A percentile compares a stretch with the other conserved stretches of the same genome.
Conservation (phyloP, 2,797 vertebrate species). For the Poeciliopsis infans region DNA sequence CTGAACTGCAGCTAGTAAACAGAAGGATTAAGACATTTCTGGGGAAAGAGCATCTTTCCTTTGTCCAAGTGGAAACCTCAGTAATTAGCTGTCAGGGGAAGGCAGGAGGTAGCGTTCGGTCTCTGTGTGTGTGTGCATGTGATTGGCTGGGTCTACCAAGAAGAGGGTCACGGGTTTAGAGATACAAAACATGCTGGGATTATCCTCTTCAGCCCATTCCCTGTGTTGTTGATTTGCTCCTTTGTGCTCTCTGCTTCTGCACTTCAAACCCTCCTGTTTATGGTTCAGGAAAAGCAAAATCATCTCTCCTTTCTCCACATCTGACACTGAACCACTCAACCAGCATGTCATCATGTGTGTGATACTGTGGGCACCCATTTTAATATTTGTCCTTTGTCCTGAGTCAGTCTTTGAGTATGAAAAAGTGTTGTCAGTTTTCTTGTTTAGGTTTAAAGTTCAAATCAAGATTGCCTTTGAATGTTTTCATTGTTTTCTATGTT, state of each 20-base stretch:
- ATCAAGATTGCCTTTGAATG: neutral
- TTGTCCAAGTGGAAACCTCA: slow-evolving; percentile 59
- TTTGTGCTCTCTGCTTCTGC: slow-evolving; percentile 46
- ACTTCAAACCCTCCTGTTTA: slow-evolving; percentile 14
- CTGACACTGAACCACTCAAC: neutral
- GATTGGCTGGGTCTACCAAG: slow-evolving; percentile 40
- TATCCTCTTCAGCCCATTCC: slow-evolving; percentile 52
- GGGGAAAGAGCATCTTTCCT: slow-evolving; percentile 53
- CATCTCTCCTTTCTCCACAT: slow-evolving; percentile 9
- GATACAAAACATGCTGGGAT: slow-evolving; percentile 58
- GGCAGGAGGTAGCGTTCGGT: slow-evolving; percentile 37
- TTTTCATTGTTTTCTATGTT: neutral
- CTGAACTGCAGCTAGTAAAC: slow-evolving; percentile 53
- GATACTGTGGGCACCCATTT: neutral
- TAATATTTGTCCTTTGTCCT: neutral
- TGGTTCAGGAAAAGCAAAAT: slow-evolving; percentile 23
- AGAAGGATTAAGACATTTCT: slow-evolving; percentile 62
- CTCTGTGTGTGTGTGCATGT: slow-evolving; percentile 21
- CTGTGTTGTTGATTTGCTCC: slow-evolving; percentile 32
- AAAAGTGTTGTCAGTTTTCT: neutral
- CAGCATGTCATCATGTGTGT: slow-evolving; percentile 12
- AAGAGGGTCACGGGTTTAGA: slow-evolving; percentile 55
- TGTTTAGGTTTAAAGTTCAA: neutral
- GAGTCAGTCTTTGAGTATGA: neutral
- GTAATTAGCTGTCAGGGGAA: slow-evolving; percentile 70